A percentile compares a stretch with the other conserved stretches of the same genome.
phyloP scores from a whole-genome alignment of 2,797 vertebrate genomes.

The Thaleichthys pacificus region DNA sequence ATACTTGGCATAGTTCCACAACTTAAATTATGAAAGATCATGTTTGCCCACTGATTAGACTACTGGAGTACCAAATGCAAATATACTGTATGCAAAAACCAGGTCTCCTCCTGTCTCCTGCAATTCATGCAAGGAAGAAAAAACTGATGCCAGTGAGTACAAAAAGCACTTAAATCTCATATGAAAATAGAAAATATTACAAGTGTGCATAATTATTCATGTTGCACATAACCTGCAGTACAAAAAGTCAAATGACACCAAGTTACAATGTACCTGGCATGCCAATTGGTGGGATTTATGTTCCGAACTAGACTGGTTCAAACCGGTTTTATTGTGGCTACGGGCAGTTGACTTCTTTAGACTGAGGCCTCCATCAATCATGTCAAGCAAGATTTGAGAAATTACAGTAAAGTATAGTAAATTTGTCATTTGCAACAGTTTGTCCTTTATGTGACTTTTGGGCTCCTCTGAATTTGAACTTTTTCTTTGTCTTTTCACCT shows the following conservation, averaged over 20 bases:
- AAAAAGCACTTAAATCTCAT: conserved; percentile 82
- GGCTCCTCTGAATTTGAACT: not conserved
- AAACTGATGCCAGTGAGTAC: conserved; percentile 73
- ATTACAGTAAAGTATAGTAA: not conserved
- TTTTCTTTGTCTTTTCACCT: not conserved
- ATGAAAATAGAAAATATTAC: conserved; percentile 84
- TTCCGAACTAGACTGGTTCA: conserved; percentile 49
- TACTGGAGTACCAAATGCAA: conserved; percentile 77
- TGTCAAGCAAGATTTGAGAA: not conserved
- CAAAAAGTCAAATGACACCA: conserved; percentile 75
- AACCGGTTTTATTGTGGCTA: conserved; percentile 44
- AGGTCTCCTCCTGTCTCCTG: conserved; percentile 65
- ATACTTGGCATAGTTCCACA: conserved; percentile 80
- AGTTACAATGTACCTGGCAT: conserved; percentile 72
- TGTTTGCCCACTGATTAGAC: conserved; percentile 68
- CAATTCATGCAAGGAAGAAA: conserved; percentile 75
- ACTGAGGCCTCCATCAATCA: conserved; percentile 30
- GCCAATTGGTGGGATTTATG: conserved; percentile 64
- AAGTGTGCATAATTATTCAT: conserved; percentile 78
- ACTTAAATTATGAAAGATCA: conserved; percentile 74
- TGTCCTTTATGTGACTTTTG: no score
- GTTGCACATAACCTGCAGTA: conserved; percentile 78
- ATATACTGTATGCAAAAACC: conserved; percentile 75
- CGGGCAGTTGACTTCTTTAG: conserved; percentile 64
- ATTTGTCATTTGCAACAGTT: not conserved